A percentile compares a stretch with the other conserved stretches of the same genome.
Evolutionary conservation across 2,888 invertebrate genomes (phyloP).

Genomic region (Tinea trinotella): DNA sequence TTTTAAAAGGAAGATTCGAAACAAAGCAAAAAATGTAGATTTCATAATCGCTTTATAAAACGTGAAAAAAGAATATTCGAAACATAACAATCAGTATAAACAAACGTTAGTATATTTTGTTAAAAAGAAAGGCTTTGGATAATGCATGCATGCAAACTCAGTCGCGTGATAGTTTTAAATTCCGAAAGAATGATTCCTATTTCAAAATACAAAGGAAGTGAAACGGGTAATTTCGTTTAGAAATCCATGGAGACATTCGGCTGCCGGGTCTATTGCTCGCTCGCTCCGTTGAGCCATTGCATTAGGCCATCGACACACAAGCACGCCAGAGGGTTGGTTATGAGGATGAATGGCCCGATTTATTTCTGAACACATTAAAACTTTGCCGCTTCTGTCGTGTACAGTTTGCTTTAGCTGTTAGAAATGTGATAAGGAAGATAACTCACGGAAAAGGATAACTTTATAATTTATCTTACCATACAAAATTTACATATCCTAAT

Average conservation of each 20-base stretch:
- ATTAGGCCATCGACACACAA: constrained; percentile 18
- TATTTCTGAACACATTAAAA: constrained; percentile 58
- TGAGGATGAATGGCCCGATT: constrained; percentile 58
- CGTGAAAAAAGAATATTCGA: neutral
- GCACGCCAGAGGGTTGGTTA: constrained; percentile 29
- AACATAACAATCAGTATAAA: neutral
- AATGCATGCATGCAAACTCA: constrained; percentile 12
- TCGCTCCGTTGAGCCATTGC: constrained; percentile 10
- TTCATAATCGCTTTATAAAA: neutral
- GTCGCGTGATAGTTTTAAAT: constrained; percentile 15
- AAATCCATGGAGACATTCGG: constrained; percentile 13
- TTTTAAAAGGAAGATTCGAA: too few species aligned
- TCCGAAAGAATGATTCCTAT: constrained; percentile 15
- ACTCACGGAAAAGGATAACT: neutral
- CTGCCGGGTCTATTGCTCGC: constrained; percentile 14
- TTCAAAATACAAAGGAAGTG: constrained; percentile 12
- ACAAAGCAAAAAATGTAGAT: neutral
- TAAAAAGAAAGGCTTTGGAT: constrained; percentile 1
- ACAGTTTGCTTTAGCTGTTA: constrained; percentile 11
- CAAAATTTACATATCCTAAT: neutral
- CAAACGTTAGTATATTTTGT: neutral
- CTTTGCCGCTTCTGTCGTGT: constrained; percentile 30
- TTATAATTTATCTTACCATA: constrained; percentile 1
- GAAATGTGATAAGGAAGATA: constrained; percentile 13
- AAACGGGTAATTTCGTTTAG: constrained; percentile 13